A percentile compares a stretch with the other conserved stretches of the same genome.
phyloP scores from a whole-genome alignment of 2,797 vertebrate genomes.

The Apogon talboti region DNA sequence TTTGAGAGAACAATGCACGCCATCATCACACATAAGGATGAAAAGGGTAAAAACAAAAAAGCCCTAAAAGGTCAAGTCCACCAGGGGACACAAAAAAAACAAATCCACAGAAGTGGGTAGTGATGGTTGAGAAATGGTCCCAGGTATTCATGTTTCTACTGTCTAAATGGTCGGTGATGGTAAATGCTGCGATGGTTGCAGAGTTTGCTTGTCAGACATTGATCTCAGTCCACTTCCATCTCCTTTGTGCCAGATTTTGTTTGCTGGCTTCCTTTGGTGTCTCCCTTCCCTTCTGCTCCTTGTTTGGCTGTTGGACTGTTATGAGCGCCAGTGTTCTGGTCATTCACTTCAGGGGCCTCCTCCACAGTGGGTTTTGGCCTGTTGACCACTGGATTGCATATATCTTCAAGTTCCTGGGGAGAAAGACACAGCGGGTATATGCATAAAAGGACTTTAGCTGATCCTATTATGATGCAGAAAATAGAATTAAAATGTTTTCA shows the following conservation, averaged over 20 bases:
- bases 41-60: slow-evolving; percentile 51
- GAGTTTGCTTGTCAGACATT: slow-evolving; percentile 38
- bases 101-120: slow-evolving; percentile 65
- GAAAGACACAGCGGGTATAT: background rate
- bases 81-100: slow-evolving; percentile 51
- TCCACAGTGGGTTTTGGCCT: slow-evolving; percentile 90
- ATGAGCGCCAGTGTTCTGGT: slow-evolving; percentile 83
- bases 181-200: slow-evolving; percentile 41
- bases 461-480: background rate
- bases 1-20: slow-evolving; percentile 68
- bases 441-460: slow-evolving; percentile 5
- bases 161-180: slow-evolving; percentile 52
- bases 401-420: slow-evolving; percentile 88
- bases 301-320: slow-evolving; percentile 84
- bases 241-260: slow-evolving; percentile 86
- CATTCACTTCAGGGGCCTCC: slow-evolving; percentile 81
- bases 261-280: slow-evolving; percentile 85
- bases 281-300: slow-evolving; percentile 81
- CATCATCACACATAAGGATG: slow-evolving; percentile 63
- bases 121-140: slow-evolving; percentile 66
- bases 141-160: slow-evolving; percentile 58
- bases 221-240: slow-evolving; percentile 94
- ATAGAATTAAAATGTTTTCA: background rate
- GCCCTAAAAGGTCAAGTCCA: slow-evolving; percentile 58
- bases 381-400: slow-evolving; percentile 89